Evolutionary conservation across 2,888 invertebrate species (phyloP).

Genomic region (Agyllia agylla): DNA sequence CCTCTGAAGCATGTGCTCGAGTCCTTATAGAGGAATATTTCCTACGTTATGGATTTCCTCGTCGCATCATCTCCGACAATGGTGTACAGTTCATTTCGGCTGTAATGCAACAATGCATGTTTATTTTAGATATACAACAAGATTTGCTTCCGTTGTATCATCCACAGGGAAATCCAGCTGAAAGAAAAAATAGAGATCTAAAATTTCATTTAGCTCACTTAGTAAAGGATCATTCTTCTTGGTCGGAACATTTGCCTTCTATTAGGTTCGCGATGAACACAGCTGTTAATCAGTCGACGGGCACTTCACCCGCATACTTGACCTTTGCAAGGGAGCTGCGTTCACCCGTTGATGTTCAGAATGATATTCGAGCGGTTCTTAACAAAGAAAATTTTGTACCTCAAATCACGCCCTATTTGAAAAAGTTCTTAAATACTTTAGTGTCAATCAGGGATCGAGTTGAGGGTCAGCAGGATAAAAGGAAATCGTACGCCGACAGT

Average conservation of each 20-base stretch:
- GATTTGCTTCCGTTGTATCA: background rate
- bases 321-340: background rate
- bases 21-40: conserved; percentile 55
- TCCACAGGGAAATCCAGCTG: background rate
- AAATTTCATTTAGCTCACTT: background rate
- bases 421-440: background rate
- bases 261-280: background rate
- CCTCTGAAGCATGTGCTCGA: conserved; percentile 51
- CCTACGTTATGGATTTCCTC: conserved; percentile 62
- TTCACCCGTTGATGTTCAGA: background rate
- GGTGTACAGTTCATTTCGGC: conserved; percentile 63
- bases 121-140: background rate
- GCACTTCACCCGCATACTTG: background rate
- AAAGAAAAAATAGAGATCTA: background rate
- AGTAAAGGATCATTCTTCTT: background rate
- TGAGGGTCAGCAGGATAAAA: background rate
- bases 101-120: background rate
- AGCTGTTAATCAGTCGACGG: background rate
- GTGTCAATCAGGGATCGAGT: background rate
- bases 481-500: background rate
- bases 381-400: background rate
- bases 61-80: conserved; percentile 64
- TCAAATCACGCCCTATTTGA: background rate
- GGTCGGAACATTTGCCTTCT: background rate
- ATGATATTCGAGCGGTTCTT: background rate